Evolutionary conservation across 1,140 invertebrate species (phyloP), one percentile per base, ranked within the genome.

Genomic region (Drosophila erecta): DNA sequence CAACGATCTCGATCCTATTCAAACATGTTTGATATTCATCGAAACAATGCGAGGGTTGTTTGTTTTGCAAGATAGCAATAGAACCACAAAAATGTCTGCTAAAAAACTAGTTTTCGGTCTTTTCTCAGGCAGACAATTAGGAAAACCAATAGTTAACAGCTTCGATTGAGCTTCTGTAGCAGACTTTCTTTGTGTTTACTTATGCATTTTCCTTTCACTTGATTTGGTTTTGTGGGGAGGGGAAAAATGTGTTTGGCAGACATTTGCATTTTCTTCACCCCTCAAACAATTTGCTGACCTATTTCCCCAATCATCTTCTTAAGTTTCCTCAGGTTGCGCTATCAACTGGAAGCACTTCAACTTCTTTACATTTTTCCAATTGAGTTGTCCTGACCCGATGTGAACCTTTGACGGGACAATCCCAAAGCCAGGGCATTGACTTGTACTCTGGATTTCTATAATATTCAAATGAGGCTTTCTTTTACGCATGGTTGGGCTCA

Each of bases 131-230:
- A 24, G 57, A 87, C 78, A 81, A 85, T 87, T 81, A 70, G 40
- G 59, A 74, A 81, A 81, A 81, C 58, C 54, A 62, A 76, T 20
- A 62, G 58, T 43, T 60, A 44, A 85, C 66, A 76, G 58, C 60
- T 55, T 79, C 53, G 22, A 59, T 58, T 56, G 44, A 44, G 57
- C 57, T 66, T 76, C 65, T 53, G 59, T 43, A 41, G 37, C 49
- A 30, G 30, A 57, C 55, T 56, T 64, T 77, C 69, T 81, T 58
- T 79, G 41, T 83, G 81, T 89, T 79, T 83, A 87, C 76, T 83
- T 86, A 86, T 86, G 83, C 65, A 64, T 67, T 86, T 81, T 76
- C 71, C 67, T 79, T 83, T 83, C 83, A 83, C 79, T 83, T 86
- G 84, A 86, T 86, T 86, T 86, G 43, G 79, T 73, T 89, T 83